Evolutionary conservation across 2,113 vertebrate species (phyloP).

Genomic region (Nestor notabilis): DNA sequence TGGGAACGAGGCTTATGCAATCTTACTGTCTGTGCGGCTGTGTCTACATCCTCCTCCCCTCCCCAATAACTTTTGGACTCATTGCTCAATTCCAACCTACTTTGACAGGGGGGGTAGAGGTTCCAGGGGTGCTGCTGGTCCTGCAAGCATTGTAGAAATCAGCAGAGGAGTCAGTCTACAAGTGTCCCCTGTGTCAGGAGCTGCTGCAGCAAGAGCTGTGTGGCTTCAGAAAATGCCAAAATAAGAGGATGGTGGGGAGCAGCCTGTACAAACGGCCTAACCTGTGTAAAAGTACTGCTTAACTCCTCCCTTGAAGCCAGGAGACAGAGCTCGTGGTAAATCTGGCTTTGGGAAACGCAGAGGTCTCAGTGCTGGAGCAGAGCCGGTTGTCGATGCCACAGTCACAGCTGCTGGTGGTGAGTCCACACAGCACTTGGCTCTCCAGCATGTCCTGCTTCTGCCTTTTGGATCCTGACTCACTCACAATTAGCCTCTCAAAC

Average conservation of each 20-base stretch:
- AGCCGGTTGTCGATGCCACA: neutral
- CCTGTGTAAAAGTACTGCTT: neutral
- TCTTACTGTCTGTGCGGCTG: constrained; percentile 20
- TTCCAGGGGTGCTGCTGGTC: neutral
- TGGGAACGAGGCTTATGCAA: constrained; percentile 58
- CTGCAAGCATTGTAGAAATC: neutral
- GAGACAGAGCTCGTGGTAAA: neutral
- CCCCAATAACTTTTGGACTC: constrained; percentile 68
- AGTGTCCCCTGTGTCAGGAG: neutral
- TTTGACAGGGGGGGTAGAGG: neutral
- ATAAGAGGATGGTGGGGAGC: neutral
- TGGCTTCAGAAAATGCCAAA: neutral
- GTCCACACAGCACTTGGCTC: fast-evolving
- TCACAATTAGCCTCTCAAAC: neutral
- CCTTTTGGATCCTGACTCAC: neutral
- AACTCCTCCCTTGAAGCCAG: neutral
- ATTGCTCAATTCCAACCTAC: constrained; percentile 44
- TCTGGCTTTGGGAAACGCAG: neutral
- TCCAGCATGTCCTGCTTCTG: neutral
- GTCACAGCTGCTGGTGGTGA: fast-evolving
- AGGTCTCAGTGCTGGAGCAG: neutral
- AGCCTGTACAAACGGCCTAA: neutral
- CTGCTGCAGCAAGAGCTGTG: neutral
- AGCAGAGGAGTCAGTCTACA: neutral
- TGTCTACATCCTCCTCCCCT: constrained; percentile 69